These are phyloP conservation scores for Cyphomyrus plagiostoma DNA, from an alignment of 2,113 vertebrate genomes.

Conservation along the genomic window DNA sequence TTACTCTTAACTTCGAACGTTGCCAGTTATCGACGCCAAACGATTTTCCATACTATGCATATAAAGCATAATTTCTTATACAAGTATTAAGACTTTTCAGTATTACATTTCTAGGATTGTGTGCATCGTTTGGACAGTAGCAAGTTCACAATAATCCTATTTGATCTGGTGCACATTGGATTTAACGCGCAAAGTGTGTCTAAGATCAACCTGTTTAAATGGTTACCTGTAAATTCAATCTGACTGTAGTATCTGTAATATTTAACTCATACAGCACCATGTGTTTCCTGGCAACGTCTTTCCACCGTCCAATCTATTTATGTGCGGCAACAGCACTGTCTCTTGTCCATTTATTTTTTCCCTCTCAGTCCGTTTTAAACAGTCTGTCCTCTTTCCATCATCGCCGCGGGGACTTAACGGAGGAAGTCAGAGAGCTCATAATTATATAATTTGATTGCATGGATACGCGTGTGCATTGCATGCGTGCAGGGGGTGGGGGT, in stretches of 20 bases:
- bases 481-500: neutral
- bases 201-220: neutral
- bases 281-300: conserved; percentile 13
- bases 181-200: neutral
- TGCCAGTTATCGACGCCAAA: neutral
- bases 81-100: neutral
- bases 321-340: neutral
- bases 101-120: neutral
- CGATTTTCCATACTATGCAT: neutral
- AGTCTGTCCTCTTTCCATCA: conserved; percentile 43
- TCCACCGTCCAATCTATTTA: conserved; percentile 3
- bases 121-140: neutral
- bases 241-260: neutral
- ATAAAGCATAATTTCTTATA: neutral
- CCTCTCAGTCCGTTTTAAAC: conserved; percentile 32
- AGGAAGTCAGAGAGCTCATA: conserved; percentile 14
- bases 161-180: neutral
- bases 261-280: neutral
- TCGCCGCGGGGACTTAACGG: conserved; percentile 36
- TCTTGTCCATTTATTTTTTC: conserved; percentile 18
- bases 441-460: conserved; percentile 12
- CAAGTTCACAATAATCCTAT: neutral
- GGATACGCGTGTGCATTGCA: conserved; percentile 1
- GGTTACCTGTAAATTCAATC: neutral
- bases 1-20: neutral